Percentiles rank a stretch among this genome's conserved stretches.
These are phyloP conservation scores for Hippocampus comes DNA, from an alignment of 2,113 vertebrate species.

Conservation along the genomic window DNA sequence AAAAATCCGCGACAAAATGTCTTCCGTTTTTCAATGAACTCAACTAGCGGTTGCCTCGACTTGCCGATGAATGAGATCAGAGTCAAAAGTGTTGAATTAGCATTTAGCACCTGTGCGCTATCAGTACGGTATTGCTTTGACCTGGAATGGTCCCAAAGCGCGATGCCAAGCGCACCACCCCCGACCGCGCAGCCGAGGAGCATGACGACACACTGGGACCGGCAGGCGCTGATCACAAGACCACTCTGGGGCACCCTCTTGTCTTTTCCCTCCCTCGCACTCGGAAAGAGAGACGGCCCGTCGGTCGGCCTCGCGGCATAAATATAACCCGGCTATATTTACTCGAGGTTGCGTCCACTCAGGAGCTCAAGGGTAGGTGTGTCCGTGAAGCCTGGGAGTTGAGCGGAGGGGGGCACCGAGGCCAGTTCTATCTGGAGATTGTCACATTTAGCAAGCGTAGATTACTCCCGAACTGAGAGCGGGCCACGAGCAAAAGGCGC, in stretches of 20 bases:
- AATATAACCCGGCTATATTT: conserved; percentile 71
- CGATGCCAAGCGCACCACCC: conserved; percentile 15
- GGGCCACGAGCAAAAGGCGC: not conserved
- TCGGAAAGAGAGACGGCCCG: conserved; percentile 51
- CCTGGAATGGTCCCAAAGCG: conserved; percentile 10
- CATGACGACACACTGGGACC: conserved; percentile 45
- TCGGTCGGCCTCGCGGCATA: conserved; percentile 56
- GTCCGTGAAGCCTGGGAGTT: conserved; percentile 8
- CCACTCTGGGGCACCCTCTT: conserved; percentile 19
- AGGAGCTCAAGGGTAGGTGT: conserved; percentile 41
- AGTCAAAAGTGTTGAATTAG: conserved; percentile 11
- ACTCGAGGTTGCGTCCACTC: conserved; percentile 46
- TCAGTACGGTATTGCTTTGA: conserved; percentile 7
- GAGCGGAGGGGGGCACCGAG: conserved; percentile 5
- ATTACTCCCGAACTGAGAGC: not conserved
- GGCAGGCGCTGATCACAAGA: conserved; percentile 47
- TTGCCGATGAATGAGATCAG: conserved; percentile 15
- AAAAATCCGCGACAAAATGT: too few relatives aligned
- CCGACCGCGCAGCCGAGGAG: conserved; percentile 12
- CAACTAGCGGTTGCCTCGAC: too few relatives aligned
- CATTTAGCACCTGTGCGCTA: conserved; percentile 34
- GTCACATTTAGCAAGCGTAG: not conserved
- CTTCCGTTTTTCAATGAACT: too few relatives aligned
- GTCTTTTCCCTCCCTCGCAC: conserved; percentile 38
- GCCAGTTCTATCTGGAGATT: conserved; percentile 7